A percentile compares a stretch with the other conserved stretches of the same genome.
Conservation (phyloP, 2,797 vertebrate species). For the Sandelia bainsii region DNA sequence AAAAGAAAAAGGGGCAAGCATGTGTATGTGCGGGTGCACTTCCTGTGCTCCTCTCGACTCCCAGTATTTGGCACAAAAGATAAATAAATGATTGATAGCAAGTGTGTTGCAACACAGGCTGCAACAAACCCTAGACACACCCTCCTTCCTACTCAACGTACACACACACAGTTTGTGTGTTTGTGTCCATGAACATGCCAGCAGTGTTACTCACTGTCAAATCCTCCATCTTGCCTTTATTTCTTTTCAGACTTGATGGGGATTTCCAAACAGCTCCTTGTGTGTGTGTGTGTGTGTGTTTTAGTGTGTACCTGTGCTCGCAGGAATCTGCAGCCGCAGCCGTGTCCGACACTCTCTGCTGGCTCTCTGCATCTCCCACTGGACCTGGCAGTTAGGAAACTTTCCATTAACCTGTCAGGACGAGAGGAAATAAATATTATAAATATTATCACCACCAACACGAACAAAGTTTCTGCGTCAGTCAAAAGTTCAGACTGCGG, state of each 20-base stretch:
- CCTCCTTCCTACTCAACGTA: slow-evolving; percentile 3
- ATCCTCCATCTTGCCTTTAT: neutral
- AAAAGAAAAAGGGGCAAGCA: no score
- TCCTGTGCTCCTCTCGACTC: neutral
- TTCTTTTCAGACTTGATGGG: neutral
- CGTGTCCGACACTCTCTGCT: slow-evolving; percentile 58
- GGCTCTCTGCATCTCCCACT: slow-evolving; percentile 74
- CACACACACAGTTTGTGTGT: neutral
- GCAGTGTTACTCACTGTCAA: neutral
- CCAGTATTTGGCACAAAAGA: slow-evolving; percentile 6
- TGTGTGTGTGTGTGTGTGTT: slow-evolving; percentile 8
- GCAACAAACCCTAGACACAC: slow-evolving; percentile 11
- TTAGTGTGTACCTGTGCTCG: slow-evolving; percentile 32
- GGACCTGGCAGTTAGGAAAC: slow-evolving; percentile 72
- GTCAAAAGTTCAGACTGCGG: slow-evolving; percentile 26
- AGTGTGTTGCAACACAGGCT: slow-evolving; percentile 20
- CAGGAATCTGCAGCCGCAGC: slow-evolving; percentile 31
- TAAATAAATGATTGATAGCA: slow-evolving; percentile 35
- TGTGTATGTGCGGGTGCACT: neutral
- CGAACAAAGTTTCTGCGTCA: slow-evolving; percentile 23
- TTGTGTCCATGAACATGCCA: neutral
- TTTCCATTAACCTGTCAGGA: slow-evolving; percentile 61
- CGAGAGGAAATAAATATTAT: slow-evolving; percentile 28
- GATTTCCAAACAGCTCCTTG: slow-evolving; percentile 10
- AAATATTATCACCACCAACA: slow-evolving; percentile 39